These are phyloP conservation scores for Palloptera scutellata DNA, from an alignment of 2,888 invertebrate genomes.

Conservation along the genomic window DNA sequence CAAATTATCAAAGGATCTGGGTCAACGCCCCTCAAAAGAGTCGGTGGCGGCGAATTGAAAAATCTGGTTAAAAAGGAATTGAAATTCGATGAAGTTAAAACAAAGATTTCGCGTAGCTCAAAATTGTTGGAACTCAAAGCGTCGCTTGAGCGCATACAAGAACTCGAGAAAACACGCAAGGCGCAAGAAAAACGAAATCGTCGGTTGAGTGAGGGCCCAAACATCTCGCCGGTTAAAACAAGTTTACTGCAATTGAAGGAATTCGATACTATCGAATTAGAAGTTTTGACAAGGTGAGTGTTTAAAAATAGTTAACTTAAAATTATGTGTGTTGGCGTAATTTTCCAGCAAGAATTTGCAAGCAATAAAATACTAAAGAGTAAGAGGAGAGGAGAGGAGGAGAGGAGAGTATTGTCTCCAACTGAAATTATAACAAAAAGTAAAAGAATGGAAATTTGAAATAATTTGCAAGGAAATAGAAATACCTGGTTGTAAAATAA, in stretches of 20 bases:
- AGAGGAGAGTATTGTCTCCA: too few species aligned
- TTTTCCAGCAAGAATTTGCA: too few species aligned
- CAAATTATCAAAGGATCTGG: slow-evolving; percentile 63
- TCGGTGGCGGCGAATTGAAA: slow-evolving; percentile 58
- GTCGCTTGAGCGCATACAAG: slow-evolving; percentile 72
- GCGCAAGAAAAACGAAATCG: slow-evolving; percentile 60
- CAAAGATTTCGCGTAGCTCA: slow-evolving; percentile 73
- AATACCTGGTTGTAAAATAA: too few species aligned
- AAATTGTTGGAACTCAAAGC: slow-evolving; percentile 76
- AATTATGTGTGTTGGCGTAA: too few species aligned
- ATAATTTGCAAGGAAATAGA: too few species aligned
- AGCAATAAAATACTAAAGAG: too few species aligned
- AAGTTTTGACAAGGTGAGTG: slow-evolving; percentile 77
- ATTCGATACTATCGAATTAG: slow-evolving; percentile 79
- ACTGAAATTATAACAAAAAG: too few species aligned
- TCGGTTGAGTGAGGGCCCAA: slow-evolving; percentile 51
- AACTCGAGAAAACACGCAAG: slow-evolving; percentile 71
- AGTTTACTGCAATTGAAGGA: slow-evolving; percentile 67
- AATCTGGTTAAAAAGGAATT: slow-evolving; percentile 69
- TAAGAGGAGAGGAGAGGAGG: too few species aligned
- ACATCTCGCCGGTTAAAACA: slow-evolving; percentile 43
- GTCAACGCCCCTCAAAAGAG: slow-evolving; percentile 48
- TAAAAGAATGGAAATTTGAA: too few species aligned
- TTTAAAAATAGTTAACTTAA: slow-evolving; percentile 16
- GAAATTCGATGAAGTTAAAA: slow-evolving; percentile 75